These are phyloP conservation scores for Pilophorus perplexus DNA, from an alignment of 2,888 invertebrate species.

Conservation along the genomic window DNA sequence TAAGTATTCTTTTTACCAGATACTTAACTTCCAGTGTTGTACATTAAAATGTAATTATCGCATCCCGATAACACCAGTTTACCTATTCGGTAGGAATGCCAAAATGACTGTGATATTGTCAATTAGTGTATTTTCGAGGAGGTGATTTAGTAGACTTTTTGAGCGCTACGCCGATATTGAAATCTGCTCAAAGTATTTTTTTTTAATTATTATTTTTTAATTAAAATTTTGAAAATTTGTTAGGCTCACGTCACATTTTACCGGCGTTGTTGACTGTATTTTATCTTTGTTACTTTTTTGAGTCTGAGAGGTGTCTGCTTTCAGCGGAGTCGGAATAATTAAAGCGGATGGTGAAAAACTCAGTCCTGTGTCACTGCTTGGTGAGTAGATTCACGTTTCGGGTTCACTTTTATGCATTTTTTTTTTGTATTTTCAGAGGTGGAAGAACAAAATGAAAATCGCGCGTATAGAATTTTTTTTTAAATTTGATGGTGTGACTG, in stretches of 20 bases:
- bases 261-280: neutral
- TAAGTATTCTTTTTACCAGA: too few relatives aligned
- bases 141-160: neutral
- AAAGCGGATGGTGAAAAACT: neutral
- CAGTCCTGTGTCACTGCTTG: neutral
- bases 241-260: neutral
- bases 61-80: too few relatives aligned
- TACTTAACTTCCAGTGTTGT: too few relatives aligned
- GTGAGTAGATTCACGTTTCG: constrained; percentile 7
- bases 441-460: too few relatives aligned
- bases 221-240: constrained; percentile 8
- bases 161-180: neutral
- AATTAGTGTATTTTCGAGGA: neutral
- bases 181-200: too few relatives aligned
- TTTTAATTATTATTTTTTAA: neutral
- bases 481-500: too few relatives aligned
- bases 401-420: too few relatives aligned
- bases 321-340: constrained; percentile 6
- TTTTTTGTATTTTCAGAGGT: too few relatives aligned
- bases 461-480: too few relatives aligned
- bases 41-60: too few relatives aligned
- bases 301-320: constrained; percentile 23
- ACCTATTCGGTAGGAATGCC: too few relatives aligned
- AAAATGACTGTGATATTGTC: constrained; percentile 16
- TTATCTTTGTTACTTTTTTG: neutral